A percentile compares a stretch with the other conserved stretches of the same genome.
phyloP scores from a whole-genome alignment of 2,888 invertebrate genomes.

The Trissolcus japonicus region DNA sequence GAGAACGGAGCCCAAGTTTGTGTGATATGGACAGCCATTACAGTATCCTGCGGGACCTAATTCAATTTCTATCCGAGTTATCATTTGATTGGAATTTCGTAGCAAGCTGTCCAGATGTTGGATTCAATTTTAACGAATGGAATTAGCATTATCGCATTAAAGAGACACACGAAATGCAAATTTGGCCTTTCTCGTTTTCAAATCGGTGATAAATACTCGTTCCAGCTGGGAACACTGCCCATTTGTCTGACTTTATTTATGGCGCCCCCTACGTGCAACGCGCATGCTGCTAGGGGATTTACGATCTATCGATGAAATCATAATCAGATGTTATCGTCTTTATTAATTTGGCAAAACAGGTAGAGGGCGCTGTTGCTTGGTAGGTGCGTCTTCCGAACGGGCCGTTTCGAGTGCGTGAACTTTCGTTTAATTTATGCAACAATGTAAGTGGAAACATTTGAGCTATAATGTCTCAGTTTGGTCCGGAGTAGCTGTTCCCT shows the following conservation, averaged over 20 bases:
- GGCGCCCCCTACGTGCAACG: conserved; percentile 52
- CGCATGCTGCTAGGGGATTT: conserved; percentile 53
- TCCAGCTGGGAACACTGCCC: conserved; percentile 41
- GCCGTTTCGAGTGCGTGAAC: conserved; percentile 35
- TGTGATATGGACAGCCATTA: background rate
- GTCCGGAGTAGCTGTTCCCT: conserved; percentile 24
- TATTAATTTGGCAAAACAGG: conserved; percentile 21
- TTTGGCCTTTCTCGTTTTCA: conserved; percentile 46
- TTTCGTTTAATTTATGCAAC: conserved; percentile 51
- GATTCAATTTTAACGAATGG: conserved; percentile 46
- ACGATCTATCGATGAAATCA: conserved; percentile 55
- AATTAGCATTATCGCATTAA: conserved; percentile 53
- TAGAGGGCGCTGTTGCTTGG: conserved; percentile 1
- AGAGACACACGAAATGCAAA: conserved; percentile 54
- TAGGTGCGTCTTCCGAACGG: conserved; percentile 14
- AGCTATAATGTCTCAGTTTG: conserved; percentile 42
- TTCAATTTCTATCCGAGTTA: conserved; percentile 35
- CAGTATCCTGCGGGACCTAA: conserved; percentile 14
- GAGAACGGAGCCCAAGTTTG: background rate
- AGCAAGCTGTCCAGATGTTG: conserved; percentile 39
- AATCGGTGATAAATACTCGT: conserved; percentile 52
- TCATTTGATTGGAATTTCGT: conserved; percentile 41
- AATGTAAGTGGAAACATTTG: conserved; percentile 37
- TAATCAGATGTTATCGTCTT: conserved; percentile 55
- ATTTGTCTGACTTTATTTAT: conserved; percentile 54